Percentiles rank a stretch among this genome's conserved stretches.
Conservation (phyloP, 2,113 vertebrate genomes). For the Emydocephalus ijimae region DNA sequence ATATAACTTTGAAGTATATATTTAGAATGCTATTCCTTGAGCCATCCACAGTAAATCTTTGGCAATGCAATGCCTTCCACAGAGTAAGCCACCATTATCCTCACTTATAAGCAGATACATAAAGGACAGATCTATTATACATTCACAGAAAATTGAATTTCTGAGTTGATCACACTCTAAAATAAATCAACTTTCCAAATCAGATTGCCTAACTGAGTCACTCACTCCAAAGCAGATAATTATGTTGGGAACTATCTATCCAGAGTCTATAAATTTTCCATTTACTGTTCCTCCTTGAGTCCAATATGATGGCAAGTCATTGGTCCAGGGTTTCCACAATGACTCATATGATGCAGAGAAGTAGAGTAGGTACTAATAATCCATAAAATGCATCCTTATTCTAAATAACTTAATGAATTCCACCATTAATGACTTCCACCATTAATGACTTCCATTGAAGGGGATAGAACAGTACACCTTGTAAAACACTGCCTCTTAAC, state of each 20-base stretch:
- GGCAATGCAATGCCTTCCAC: neutral
- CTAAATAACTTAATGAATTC: neutral
- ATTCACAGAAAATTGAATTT: neutral
- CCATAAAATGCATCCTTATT: neutral
- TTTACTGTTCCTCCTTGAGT: neutral
- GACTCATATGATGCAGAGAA: neutral
- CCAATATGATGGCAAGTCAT: neutral
- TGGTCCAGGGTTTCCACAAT: neutral
- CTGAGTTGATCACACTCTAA: neutral
- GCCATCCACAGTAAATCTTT: neutral
- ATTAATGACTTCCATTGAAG: neutral
- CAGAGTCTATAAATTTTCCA: neutral
- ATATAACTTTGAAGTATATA: neutral
- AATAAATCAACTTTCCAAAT: neutral
- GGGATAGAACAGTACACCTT: neutral
- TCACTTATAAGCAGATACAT: neutral
- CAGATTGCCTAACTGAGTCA: neutral
- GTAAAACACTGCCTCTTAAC: neutral
- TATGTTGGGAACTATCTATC: neutral
- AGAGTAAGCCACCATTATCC: neutral
- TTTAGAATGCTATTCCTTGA: neutral
- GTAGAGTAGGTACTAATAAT: neutral
- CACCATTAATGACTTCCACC: neutral
- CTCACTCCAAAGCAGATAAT: neutral
- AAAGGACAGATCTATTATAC: neutral